Conservation (phyloP, 1,140 invertebrate genomes). For the Bombus difficillimus region DNA sequence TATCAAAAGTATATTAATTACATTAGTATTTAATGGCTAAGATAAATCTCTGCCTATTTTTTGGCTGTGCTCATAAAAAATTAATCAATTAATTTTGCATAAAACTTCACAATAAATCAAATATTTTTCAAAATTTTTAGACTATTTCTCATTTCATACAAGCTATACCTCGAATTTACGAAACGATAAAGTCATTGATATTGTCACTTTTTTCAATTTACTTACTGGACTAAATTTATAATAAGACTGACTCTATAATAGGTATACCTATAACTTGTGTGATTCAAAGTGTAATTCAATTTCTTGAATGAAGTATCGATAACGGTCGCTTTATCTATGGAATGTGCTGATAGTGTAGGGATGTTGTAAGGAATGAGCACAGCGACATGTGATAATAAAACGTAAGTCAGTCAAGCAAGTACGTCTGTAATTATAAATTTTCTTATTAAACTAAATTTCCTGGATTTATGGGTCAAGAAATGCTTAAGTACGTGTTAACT, state of each 20-base stretch:
- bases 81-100: too few relatives aligned
- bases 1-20: too few relatives aligned
- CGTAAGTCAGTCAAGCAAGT: neutral
- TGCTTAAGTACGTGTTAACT: neutral
- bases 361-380: neutral
- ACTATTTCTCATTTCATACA: neutral
- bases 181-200: neutral
- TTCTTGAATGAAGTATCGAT: slow-evolving; percentile 41
- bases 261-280: neutral
- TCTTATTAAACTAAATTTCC: neutral
- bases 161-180: neutral
- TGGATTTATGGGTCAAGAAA: neutral
- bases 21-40: too few relatives aligned
- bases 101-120: neutral
- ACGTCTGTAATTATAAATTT: neutral
- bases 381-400: neutral
- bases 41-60: too few relatives aligned
- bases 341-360: slow-evolving; percentile 8
- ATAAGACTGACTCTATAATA: slow-evolving; percentile 20
- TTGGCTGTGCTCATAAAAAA: too few relatives aligned
- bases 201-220: slow-evolving; percentile 33
- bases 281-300: slow-evolving; percentile 36
- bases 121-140: neutral
- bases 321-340: slow-evolving; percentile 32
- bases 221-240: slow-evolving; percentile 31